Conservation (phyloP, 2,888 invertebrate genomes). For the Lepidocyrtoides sp. region DNA sequence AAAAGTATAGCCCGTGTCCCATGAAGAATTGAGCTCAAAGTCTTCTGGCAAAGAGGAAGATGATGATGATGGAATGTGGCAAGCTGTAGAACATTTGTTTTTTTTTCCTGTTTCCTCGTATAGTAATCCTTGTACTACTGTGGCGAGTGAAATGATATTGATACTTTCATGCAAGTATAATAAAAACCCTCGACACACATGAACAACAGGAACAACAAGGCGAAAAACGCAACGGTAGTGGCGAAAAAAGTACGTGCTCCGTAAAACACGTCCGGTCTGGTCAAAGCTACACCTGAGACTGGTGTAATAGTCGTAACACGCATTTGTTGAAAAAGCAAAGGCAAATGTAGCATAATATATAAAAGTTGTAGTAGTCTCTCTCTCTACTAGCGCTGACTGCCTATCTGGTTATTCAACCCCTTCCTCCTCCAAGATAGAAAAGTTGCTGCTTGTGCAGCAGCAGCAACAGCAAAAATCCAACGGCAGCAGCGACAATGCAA, state of each 20-base stretch:
- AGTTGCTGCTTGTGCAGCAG: no score
- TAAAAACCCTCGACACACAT: slow-evolving; percentile 17
- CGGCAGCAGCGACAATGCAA: slow-evolving; percentile 21
- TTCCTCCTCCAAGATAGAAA: slow-evolving; percentile 71
- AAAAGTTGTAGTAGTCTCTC: background rate
- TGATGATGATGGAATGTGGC: slow-evolving; percentile 64
- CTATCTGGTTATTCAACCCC: slow-evolving; percentile 83
- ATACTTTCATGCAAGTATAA: slow-evolving; percentile 34
- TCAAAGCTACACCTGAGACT: slow-evolving; percentile 84
- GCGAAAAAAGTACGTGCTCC: slow-evolving; percentile 70
- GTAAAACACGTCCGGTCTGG: slow-evolving; percentile 82
- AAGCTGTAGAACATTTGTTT: slow-evolving; percentile 66
- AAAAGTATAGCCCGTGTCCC: background rate
- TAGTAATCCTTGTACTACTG: slow-evolving; percentile 39
- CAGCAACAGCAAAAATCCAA: background rate
- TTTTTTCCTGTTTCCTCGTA: background rate
- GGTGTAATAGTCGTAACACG: slow-evolving; percentile 70
- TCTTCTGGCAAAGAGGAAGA: background rate
- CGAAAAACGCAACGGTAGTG: slow-evolving; percentile 37
- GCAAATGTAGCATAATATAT: slow-evolving; percentile 55
- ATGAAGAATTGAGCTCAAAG: slow-evolving; percentile 32
- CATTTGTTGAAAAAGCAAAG: slow-evolving; percentile 69
- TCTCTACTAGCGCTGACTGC: background rate
- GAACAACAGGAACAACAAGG: background rate
- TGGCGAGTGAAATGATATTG: slow-evolving; percentile 48